A percentile compares a stretch with the other conserved stretches of the same genome.
Evolutionary conservation across 2,888 invertebrate genomes (phyloP).

Genomic region (Syrista parreyssii): DNA sequence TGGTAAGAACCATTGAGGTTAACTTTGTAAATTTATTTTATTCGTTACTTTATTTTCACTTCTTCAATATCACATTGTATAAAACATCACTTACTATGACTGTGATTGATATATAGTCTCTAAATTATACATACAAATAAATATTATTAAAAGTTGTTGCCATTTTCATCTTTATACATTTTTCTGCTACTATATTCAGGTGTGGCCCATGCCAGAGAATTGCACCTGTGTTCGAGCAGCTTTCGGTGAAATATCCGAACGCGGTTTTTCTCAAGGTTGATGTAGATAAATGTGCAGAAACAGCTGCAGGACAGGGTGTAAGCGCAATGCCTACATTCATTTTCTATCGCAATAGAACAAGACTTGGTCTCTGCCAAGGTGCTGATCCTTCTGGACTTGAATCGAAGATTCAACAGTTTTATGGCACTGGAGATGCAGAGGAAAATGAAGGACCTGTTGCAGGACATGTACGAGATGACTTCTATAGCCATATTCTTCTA

Average conservation of each 20-base stretch:
- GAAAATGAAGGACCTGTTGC: constrained; percentile 77
- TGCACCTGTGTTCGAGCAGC: constrained; percentile 90
- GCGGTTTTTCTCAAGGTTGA: constrained; percentile 95
- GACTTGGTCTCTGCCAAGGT: constrained; percentile 88
- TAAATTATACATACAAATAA: neutral
- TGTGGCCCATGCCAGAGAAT: constrained; percentile 97
- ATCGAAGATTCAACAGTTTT: constrained; percentile 89
- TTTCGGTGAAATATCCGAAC: constrained; percentile 87
- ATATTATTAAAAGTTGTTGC: neutral
- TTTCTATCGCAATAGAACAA: constrained; percentile 90
- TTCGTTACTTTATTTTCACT: constrained; percentile 12
- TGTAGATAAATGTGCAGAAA: constrained; percentile 92
- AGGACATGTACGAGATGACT: constrained; percentile 76
- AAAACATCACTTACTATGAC: neutral
- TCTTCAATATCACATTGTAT: neutral
- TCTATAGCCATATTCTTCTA: constrained; percentile 55
- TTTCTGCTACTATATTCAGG: constrained; percentile 70
- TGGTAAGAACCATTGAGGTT: constrained; percentile 75
- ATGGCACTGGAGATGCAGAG: constrained; percentile 73
- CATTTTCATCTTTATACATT: neutral
- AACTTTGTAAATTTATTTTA: constrained; percentile 23
- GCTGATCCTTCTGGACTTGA: constrained; percentile 87
- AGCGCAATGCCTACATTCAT: constrained; percentile 99
- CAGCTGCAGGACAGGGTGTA: constrained; percentile 88
- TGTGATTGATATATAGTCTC: neutral